Evolutionary conservation across 1,140 invertebrate genomes (phyloP), one percentile per base, ranked within the genome.

Genomic region (Apocrypta bakeri): DNA sequence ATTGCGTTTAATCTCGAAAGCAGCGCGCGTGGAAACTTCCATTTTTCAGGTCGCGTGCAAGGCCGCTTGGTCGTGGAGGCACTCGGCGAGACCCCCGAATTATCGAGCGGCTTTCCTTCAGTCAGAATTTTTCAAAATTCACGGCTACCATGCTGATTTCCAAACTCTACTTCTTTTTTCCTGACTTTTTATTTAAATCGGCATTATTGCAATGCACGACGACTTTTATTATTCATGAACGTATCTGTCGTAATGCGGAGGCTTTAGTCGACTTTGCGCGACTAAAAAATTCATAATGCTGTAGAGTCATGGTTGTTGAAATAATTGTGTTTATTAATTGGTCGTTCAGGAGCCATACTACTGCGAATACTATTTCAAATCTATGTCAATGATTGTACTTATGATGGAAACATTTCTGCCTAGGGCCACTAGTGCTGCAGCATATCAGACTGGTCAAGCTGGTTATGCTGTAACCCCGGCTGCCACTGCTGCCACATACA

Each of bases 401-500:
- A 56, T 56, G 14, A 56, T 56, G 48, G 48, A 56, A 56, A 56
- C 14, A 56, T 56, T 56, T 56, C 56, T 72, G 81, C 77, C 48
- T 56, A 91, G 90, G 77, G 94, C 94, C 68, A 94, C 95, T 69
- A 95, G 94, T 84, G 94, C 94, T 79, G 95, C 95, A 42, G 95
- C 95, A 72, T 97, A 97, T 90, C 95, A 95, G 84, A 94, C 95
- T 64, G 95, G 95, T 14, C 96, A 97, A 90, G 94, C 96, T 71
- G 96, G 96, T 81, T 97, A 97, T 93, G 96, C 96, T 84, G 96
- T 97, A 91, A 95, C 96, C 79, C 95, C 95, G 69, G 94, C 95
- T 82, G 95, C 95, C 31, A 95, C 95, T 27, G 95, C 96, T 42
- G 95, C 95, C 48, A 96, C 95, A 37, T 96, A 97, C 63, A 95